Percentiles rank a stretch among this genome's conserved stretches.
Evolutionary conservation across 2,888 invertebrate genomes (phyloP).

Genomic region (Chydorus sphaericus): DNA sequence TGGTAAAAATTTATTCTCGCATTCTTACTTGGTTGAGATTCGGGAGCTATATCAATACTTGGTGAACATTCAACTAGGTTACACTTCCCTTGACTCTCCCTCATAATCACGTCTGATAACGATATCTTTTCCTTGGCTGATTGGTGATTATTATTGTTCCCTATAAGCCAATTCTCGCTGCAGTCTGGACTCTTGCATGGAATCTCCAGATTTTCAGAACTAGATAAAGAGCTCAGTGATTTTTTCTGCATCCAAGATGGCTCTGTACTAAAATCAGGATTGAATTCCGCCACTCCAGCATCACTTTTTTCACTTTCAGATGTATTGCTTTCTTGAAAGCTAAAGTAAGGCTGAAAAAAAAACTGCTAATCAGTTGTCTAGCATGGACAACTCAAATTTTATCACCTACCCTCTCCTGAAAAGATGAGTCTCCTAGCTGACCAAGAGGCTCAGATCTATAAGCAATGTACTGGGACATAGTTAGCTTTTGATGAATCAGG

Average conservation of each 20-base stretch:
- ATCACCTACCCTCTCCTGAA: neutral
- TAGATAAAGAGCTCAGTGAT: constrained; percentile 4
- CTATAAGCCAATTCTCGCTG: constrained; percentile 10
- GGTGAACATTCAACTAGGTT: too few relatives aligned
- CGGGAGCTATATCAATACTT: too few relatives aligned
- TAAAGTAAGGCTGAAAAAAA: neutral
- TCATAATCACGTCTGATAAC: neutral
- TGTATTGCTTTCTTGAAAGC: neutral
- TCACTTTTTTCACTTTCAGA: neutral
- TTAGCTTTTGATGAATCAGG: neutral
- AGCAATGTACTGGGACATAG: constrained; percentile 1
- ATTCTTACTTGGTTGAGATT: too few relatives aligned
- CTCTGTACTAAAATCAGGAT: constrained; percentile 3
- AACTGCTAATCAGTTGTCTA: neutral
- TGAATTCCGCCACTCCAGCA: neutral
- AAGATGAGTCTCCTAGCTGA: neutral
- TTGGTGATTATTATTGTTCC: neutral
- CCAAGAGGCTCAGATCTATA: constrained; percentile 8
- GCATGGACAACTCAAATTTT: neutral
- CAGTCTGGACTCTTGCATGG: neutral
- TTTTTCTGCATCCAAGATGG: constrained; percentile 8
- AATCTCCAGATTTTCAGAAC: constrained; percentile 7
- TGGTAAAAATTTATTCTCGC: too few relatives aligned
- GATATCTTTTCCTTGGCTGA: neutral
- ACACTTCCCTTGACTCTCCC: too few relatives aligned